A percentile compares a stretch with the other conserved stretches of the same genome.
Evolutionary conservation across 2,888 invertebrate species (phyloP).

Genomic region (Phyto melanocephala): DNA sequence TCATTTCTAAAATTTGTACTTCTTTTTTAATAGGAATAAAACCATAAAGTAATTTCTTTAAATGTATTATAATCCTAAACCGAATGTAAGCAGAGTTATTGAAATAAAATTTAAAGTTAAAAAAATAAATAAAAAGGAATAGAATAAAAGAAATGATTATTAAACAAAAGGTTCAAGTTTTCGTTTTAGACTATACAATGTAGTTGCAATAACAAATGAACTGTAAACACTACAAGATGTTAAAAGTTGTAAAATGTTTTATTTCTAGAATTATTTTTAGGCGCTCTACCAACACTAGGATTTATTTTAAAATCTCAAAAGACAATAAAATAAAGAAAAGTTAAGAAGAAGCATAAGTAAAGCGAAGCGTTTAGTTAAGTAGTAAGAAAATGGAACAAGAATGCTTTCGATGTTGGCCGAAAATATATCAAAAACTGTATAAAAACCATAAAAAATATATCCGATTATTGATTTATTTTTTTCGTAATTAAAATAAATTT

Average conservation of each 20-base stretch:
- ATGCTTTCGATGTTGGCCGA: too few species aligned
- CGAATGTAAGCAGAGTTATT: constrained; percentile 62
- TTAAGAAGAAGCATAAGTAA: too few species aligned
- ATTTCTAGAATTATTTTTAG: neutral
- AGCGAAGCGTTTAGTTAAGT: too few species aligned
- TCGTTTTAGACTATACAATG: constrained; percentile 20
- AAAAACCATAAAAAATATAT: too few species aligned
- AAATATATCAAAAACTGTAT: too few species aligned
- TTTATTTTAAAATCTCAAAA: too few species aligned
- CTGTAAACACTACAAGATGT: constrained; percentile 64
- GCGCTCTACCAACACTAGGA: neutral
- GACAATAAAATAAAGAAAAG: too few species aligned
- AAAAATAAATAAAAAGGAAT: constrained; percentile 28
- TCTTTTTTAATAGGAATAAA: constrained; percentile 75
- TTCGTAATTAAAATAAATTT: too few species aligned
- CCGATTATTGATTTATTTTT: too few species aligned
- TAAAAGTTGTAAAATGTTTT: constrained; percentile 9
- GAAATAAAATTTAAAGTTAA: constrained; percentile 9
- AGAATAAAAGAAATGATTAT: constrained; percentile 44
- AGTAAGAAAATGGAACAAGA: too few species aligned
- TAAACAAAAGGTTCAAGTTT: neutral
- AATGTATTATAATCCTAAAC: constrained; percentile 73
- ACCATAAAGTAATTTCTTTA: constrained; percentile 75
- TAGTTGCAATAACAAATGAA: constrained; percentile 40
- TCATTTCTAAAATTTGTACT: constrained; percentile 74